A percentile compares a stretch with the other conserved stretches of the same genome.
Conservation (phyloP, 2,797 vertebrate species). For the Masticophis lateralis region DNA sequence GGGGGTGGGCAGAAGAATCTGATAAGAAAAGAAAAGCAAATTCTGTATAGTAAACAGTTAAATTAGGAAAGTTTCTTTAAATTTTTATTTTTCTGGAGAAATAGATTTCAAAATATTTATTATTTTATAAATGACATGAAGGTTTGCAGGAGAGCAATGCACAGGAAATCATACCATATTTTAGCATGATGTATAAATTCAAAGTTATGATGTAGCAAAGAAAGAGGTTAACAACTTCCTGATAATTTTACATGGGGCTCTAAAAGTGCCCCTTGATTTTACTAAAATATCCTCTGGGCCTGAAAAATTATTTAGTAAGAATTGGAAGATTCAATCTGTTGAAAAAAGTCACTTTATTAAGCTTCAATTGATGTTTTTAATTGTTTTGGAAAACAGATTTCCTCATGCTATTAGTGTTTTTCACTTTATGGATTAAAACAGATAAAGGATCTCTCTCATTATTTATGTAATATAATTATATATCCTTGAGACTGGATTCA, state of each 20-base stretch:
- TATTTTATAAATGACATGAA: not conserved
- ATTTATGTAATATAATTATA: not conserved
- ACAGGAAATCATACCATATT: not conserved
- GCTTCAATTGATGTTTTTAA: not conserved
- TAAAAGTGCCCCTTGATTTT: not conserved
- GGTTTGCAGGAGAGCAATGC: not conserved
- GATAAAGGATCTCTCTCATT: not conserved
- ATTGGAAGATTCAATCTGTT: not conserved
- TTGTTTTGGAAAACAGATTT: not conserved
- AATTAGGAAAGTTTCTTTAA: rapidly evolving
- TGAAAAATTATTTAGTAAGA: not conserved
- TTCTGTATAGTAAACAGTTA: not conserved
- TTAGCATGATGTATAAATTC: not conserved
- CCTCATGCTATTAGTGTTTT: not conserved
- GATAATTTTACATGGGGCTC: not conserved
- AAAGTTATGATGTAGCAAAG: not conserved
- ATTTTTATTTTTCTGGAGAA: not conserved
- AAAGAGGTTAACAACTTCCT: not conserved
- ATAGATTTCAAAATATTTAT: not conserved
- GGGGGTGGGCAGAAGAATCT: slow-evolving; percentile 97
- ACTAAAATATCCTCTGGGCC: not conserved
- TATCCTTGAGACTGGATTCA: not conserved
- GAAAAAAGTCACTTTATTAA: not conserved
- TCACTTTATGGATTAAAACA: not conserved
- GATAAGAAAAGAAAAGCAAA: slow-evolving; percentile 19